Conservation (phyloP, 2,113 vertebrate species). For the Phasianus colchicus region DNA sequence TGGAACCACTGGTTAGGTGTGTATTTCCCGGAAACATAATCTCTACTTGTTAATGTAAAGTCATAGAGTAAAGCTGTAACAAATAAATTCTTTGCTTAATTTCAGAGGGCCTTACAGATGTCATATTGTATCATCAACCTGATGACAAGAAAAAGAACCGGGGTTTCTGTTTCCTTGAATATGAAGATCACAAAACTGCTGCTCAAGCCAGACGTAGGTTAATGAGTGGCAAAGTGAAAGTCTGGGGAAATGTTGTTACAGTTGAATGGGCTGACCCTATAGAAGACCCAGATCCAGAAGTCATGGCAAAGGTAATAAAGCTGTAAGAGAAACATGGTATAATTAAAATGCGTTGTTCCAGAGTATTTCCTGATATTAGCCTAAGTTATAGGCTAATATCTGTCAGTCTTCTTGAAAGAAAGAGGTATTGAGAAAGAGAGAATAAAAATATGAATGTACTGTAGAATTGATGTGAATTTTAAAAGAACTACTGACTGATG, state of each 20-base stretch:
- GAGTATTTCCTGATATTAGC: not conserved
- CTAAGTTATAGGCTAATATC: not conserved
- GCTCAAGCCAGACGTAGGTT: conserved; percentile 95
- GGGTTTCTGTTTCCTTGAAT: conserved; percentile 98
- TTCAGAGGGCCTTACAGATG: conserved; percentile 96
- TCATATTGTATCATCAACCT: conserved; percentile 97
- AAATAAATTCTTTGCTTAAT: conserved; percentile 48
- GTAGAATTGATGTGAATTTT: not conserved
- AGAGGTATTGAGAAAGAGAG: not conserved
- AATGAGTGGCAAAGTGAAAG: conserved; percentile 99
- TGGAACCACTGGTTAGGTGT: not conserved
- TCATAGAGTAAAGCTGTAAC: not conserved
- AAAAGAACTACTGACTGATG: not conserved
- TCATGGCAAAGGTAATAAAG: conserved; percentile 95
- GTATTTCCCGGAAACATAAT: not conserved
- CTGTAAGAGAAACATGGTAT: not conserved
- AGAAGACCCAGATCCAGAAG: conserved; percentile 98
- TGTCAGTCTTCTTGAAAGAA: not conserved
- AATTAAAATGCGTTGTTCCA: not conserved
- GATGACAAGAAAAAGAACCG: conserved; percentile 99
- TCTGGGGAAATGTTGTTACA: conserved; percentile 97
- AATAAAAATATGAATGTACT: not conserved
- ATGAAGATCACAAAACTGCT: conserved; percentile 98
- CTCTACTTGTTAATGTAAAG: not conserved
- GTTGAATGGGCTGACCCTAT: conserved; percentile 99